Conservation (phyloP, 2,113 vertebrate species). For the Oenanthe oenanthe region DNA sequence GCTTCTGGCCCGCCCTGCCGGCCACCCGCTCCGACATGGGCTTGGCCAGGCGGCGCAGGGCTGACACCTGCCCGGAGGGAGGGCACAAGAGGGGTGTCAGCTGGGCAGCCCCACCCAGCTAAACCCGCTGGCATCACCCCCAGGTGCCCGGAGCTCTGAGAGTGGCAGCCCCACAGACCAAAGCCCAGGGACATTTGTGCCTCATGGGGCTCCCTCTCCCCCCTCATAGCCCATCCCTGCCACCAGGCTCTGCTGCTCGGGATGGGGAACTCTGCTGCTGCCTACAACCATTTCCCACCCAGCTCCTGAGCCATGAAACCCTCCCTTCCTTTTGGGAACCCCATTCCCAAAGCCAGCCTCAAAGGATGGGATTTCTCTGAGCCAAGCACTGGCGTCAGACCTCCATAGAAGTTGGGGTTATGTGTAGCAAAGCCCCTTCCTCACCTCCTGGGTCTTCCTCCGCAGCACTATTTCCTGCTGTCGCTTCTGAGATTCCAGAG, state of each 20-base stretch:
- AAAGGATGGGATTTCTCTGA: accelerated
- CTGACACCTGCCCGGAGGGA: constrained; percentile 76
- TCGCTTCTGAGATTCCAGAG: constrained; percentile 94
- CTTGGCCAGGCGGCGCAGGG: constrained; percentile 90
- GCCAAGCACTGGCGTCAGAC: neutral
- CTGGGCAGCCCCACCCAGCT: neutral
- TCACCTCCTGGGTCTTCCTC: constrained; percentile 93
- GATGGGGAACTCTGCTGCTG: neutral
- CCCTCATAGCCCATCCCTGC: accelerated
- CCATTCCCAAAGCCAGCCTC: neutral
- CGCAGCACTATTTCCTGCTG: constrained; percentile 95
- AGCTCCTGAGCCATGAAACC: neutral
- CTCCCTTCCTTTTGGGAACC: neutral
- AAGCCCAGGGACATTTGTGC: neutral
- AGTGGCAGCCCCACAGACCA: accelerated
- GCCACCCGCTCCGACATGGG: constrained; percentile 91
- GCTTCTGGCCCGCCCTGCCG: constrained; percentile 76
- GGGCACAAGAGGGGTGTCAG: neutral
- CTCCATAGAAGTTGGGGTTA: neutral
- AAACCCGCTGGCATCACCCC: accelerated
- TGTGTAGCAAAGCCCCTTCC: neutral
- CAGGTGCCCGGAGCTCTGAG: neutral
- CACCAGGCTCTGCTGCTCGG: accelerated
- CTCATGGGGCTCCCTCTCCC: neutral
- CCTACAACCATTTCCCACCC: neutral